Conservation (phyloP, 2,888 invertebrate genomes). For the Onthophagus sagittarius region DNA sequence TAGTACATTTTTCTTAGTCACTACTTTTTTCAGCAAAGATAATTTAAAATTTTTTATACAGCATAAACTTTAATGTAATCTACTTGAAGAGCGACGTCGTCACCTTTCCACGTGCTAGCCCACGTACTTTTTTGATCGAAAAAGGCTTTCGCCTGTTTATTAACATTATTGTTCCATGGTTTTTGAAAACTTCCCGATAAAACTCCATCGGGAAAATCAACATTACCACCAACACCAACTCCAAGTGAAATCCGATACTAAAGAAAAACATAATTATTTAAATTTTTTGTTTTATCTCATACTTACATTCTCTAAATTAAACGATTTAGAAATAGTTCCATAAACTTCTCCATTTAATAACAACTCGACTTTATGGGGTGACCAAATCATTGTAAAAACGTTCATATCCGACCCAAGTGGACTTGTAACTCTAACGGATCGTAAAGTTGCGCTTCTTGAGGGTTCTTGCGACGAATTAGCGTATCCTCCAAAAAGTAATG, state of each 20-base stretch:
- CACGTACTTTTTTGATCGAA: slow-evolving; percentile 56
- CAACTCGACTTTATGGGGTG: slow-evolving; percentile 48
- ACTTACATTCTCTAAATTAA: not conserved
- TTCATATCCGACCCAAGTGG: slow-evolving; percentile 55
- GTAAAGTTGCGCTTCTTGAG: slow-evolving; percentile 44
- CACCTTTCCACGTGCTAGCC: slow-evolving; percentile 57
- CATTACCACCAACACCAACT: slow-evolving; percentile 64
- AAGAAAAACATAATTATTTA: not conserved
- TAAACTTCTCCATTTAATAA: slow-evolving; percentile 2
- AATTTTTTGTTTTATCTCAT: not conserved
- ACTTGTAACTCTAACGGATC: slow-evolving; percentile 25
- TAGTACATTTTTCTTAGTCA: too few relatives aligned
- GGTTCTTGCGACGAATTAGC: slow-evolving; percentile 43
- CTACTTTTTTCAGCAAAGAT: not conserved
- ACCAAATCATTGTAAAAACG: slow-evolving; percentile 63
- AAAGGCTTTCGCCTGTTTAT: slow-evolving; percentile 58
- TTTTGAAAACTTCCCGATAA: slow-evolving; percentile 49
- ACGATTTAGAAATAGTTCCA: slow-evolving; percentile 1
- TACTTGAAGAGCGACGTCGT: slow-evolving; percentile 45
- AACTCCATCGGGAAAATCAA: slow-evolving; percentile 60
- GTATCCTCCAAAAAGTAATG: slow-evolving; percentile 54
- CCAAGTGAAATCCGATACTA: slow-evolving; percentile 50
- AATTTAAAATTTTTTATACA: slow-evolving; percentile 21
- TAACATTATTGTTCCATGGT: slow-evolving; percentile 62
- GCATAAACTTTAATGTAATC: slow-evolving; percentile 54